phyloP scores from a whole-genome alignment of 2,113 vertebrate genomes.

The Aix galericulata region DNA sequence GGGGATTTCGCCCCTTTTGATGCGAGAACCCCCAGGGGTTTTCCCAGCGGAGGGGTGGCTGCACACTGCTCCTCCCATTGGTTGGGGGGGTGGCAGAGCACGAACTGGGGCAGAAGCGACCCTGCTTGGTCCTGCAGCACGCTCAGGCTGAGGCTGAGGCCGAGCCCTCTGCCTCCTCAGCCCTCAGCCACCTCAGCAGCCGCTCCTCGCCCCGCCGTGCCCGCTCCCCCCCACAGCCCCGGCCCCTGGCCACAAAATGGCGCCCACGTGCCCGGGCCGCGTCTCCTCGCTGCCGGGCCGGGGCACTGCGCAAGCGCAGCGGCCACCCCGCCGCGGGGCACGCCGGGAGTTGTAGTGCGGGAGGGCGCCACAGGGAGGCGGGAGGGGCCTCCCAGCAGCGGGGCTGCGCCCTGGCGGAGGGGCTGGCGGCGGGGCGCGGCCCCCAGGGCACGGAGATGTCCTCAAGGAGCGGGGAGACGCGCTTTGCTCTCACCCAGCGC shows the following conservation, averaged over 20 bases:
- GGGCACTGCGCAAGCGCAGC: background rate
- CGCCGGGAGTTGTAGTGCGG: background rate
- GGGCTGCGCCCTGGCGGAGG: background rate
- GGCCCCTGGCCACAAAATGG: background rate
- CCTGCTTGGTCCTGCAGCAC: background rate
- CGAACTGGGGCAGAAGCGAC: accelerated
- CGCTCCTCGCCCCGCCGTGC: too few relatives aligned
- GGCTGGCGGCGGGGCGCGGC: background rate
- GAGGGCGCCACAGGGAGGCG: background rate
- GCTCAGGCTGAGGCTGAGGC: too few relatives aligned
- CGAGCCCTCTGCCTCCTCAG: background rate
- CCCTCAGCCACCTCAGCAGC: background rate
- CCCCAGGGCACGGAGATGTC: accelerated
- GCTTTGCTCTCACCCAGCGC: accelerated
- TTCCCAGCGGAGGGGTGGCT: background rate
- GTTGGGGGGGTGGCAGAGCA: background rate
- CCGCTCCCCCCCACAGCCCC: accelerated
- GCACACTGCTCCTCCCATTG: accelerated
- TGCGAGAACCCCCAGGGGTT: background rate
- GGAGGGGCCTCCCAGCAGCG: background rate
- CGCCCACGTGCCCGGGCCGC: background rate
- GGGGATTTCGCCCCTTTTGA: background rate
- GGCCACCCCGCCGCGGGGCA: background rate
- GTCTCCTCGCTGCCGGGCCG: background rate
- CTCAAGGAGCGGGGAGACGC: accelerated